Evolutionary conservation across 2,113 vertebrate species (phyloP).

Genomic region (Salvelinus alpinus): DNA sequence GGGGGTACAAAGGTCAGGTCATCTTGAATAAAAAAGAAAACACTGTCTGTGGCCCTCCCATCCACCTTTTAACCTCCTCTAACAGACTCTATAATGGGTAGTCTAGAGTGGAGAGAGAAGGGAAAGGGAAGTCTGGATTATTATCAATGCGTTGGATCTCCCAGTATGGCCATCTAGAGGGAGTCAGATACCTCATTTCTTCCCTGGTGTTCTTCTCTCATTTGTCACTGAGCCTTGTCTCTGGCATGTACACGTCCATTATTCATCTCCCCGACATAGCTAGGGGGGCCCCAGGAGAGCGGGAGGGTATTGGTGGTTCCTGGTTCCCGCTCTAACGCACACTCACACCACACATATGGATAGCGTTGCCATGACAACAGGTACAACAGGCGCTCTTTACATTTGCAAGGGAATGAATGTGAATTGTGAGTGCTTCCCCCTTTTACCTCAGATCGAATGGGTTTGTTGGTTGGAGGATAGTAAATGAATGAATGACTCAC

Average conservation of each 20-base stretch:
- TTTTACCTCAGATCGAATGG: neutral
- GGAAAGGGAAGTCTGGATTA: no score
- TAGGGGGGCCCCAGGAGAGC: neutral
- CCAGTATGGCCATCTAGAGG: neutral
- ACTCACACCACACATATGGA: neutral
- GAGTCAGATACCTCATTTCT: neutral
- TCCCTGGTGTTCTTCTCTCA: neutral
- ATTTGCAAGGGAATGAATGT: slow-evolving; percentile 4
- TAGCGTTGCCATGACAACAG: slow-evolving; percentile 17
- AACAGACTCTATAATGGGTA: neutral
- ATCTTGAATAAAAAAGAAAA: neutral
- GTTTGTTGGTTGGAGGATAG: neutral
- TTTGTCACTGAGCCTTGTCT: slow-evolving; percentile 10
- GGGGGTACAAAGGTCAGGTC: neutral
- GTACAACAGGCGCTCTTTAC: slow-evolving; percentile 15
- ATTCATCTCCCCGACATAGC: slow-evolving; percentile 3
- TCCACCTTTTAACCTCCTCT: neutral
- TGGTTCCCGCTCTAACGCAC: neutral
- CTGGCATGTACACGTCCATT: slow-evolving; percentile 12
- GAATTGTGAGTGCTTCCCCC: neutral
- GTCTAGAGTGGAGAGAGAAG: neutral
- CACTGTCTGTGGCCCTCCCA: neutral
- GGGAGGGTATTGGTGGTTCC: neutral
- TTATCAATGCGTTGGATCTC: neutral
- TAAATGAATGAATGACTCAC: neutral